phyloP scores from a whole-genome alignment of 2,113 vertebrate species.

The Erythrolamprus reginae region DNA sequence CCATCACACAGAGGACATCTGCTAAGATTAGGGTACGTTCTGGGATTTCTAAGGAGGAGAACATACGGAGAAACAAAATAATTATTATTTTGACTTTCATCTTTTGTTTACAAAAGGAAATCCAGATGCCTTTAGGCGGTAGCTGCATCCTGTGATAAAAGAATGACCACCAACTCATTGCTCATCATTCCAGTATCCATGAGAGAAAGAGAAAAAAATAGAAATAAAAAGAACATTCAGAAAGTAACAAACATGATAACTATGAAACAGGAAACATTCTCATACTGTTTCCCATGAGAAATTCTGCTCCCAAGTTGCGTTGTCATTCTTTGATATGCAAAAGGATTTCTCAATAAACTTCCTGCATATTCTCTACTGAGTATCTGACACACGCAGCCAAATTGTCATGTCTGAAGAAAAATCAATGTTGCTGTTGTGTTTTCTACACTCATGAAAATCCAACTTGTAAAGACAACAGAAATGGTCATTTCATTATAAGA shows the following conservation, averaged over 20 bases:
- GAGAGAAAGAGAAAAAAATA: conserved; percentile 12
- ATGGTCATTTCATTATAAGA: background rate
- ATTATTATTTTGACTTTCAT: conserved; percentile 48
- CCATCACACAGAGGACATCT: conserved; percentile 15
- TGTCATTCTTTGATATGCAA: conserved; percentile 22
- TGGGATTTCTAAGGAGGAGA: conserved; percentile 26
- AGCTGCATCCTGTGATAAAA: conserved; percentile 54
- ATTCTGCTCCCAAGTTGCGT: conserved; percentile 35
- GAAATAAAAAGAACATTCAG: background rate
- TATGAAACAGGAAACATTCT: conserved; percentile 49
- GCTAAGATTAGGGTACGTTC: conserved; percentile 17
- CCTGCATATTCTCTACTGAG: background rate
- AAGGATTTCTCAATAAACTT: background rate
- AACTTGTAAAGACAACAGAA: background rate
- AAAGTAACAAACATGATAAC: conserved; percentile 59
- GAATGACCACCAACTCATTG: conserved; percentile 50
- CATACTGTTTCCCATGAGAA: conserved; percentile 42
- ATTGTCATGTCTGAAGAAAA: background rate
- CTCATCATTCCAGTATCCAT: conserved; percentile 53
- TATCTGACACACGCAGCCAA: background rate
- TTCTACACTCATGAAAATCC: background rate
- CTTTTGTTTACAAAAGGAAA: conserved; percentile 52
- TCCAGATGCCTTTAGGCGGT: conserved; percentile 59
- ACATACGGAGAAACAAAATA: background rate
- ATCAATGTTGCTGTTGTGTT: background rate